Conservation (phyloP, 2,113 vertebrate species). For the Falcunculus frontatus region DNA sequence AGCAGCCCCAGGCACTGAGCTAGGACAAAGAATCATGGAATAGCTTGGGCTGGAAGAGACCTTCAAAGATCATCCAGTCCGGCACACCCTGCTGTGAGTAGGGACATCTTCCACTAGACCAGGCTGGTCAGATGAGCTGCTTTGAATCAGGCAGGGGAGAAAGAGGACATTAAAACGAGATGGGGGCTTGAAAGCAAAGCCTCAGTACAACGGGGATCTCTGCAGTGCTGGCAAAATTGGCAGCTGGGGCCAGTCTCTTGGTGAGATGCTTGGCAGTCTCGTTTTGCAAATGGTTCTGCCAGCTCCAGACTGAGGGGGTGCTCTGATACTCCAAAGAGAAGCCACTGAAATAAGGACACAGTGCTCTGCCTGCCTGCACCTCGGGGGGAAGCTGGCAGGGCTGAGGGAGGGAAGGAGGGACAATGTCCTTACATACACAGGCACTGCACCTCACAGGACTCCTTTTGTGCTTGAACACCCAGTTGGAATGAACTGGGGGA, state of each 20-base stretch:
- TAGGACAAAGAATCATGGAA: background rate
- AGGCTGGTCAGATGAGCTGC: background rate
- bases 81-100: background rate
- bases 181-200: background rate
- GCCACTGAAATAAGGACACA: background rate
- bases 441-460: background rate
- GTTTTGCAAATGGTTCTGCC: background rate
- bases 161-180: background rate
- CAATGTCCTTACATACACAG: background rate
- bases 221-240: background rate
- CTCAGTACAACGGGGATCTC: background rate
- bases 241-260: background rate
- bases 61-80: background rate
- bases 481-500: background rate
- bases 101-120: too few species aligned
- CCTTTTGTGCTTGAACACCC: background rate
- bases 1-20: background rate
- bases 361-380: background rate
- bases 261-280: accelerated
- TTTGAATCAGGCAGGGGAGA: background rate
- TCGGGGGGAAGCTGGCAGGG: background rate
- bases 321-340: background rate
- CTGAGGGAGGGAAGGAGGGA: background rate
- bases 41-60: background rate
- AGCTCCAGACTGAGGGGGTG: background rate